phyloP scores from a whole-genome alignment of 2,797 vertebrate genomes.

The Alfaro cultratus region DNA sequence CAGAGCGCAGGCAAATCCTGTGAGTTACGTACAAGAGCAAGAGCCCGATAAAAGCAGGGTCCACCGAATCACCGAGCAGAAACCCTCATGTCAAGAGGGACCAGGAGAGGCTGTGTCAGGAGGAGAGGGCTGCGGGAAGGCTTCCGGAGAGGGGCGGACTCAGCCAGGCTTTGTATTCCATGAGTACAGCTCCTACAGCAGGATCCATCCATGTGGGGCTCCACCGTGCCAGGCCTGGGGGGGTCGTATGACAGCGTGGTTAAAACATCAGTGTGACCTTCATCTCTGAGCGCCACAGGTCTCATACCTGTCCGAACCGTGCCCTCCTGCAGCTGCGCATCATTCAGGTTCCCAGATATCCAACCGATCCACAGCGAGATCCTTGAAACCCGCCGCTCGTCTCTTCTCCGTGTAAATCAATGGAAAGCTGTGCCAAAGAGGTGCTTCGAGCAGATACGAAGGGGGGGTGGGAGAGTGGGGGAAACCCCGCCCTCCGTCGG shows the following conservation, averaged over 20 bases:
- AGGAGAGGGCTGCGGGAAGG: conserved; percentile 32
- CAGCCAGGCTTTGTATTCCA: conserved; percentile 63
- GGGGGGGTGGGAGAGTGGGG: neutral
- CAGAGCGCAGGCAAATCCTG: conserved; percentile 49
- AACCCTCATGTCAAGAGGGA: conserved; percentile 60
- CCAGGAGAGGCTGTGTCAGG: conserved; percentile 49
- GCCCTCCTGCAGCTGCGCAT: conserved; percentile 62
- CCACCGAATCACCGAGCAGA: conserved; percentile 57
- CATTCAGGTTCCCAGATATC: conserved; percentile 15
- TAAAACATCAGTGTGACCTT: conserved; percentile 42
- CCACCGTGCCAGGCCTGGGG: conserved; percentile 53
- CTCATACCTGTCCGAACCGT: conserved; percentile 72
- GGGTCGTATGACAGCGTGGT: conserved; percentile 23
- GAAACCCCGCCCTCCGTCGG: conserved; percentile 69
- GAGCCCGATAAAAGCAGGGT: conserved; percentile 18
- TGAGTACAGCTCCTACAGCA: conserved; percentile 54
- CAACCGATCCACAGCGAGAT: conserved; percentile 2
- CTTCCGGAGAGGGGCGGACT: conserved; percentile 52
- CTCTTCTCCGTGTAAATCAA: conserved; percentile 50
- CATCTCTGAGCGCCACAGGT: conserved; percentile 74
- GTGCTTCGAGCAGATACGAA: conserved; percentile 16
- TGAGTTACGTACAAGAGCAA: conserved; percentile 28
- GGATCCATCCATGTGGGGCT: conserved; percentile 63
- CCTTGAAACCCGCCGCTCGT: conserved; percentile 20
- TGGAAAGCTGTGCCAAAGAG: conserved; percentile 53